Percentiles rank a stretch among this genome's conserved stretches.
Conservation (phyloP, 2,113 vertebrate genomes). For the Catharus minimus region DNA sequence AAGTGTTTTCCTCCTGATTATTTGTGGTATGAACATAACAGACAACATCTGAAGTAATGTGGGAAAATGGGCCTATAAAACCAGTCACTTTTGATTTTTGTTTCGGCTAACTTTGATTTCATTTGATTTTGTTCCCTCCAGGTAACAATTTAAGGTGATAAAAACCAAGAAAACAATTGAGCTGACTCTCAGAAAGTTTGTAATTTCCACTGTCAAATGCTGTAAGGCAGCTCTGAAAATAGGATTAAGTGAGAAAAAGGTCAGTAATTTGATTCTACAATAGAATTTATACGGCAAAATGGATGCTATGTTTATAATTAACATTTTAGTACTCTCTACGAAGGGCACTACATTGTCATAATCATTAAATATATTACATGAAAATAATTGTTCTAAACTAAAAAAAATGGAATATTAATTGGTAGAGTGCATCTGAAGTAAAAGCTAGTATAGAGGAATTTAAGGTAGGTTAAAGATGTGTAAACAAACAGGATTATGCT, state of each 20-base stretch:
- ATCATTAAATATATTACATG: neutral
- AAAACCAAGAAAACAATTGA: neutral
- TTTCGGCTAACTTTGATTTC: constrained; percentile 39
- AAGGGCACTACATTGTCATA: neutral
- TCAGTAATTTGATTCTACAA: neutral
- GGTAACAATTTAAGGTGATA: neutral
- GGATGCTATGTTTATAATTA: neutral
- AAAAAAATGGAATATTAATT: neutral
- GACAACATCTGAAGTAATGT: constrained; percentile 69
- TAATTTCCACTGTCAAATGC: neutral
- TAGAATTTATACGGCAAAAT: neutral
- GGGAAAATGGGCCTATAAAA: constrained; percentile 45
- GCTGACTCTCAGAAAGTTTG: neutral
- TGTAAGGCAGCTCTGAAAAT: neutral
- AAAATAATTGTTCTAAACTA: neutral
- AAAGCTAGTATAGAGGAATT: neutral
- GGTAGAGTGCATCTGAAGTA: neutral
- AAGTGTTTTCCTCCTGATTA: constrained; percentile 60
- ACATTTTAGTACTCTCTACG: neutral
- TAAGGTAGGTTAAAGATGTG: neutral
- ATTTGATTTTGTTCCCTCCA: constrained; percentile 24
- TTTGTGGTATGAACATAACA: constrained; percentile 61
- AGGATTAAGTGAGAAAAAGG: neutral
- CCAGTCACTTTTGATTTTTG: constrained; percentile 43
- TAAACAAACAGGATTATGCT: neutral